Evolutionary conservation across 2,113 vertebrate genomes (phyloP).

Genomic region (Monopterus albus): DNA sequence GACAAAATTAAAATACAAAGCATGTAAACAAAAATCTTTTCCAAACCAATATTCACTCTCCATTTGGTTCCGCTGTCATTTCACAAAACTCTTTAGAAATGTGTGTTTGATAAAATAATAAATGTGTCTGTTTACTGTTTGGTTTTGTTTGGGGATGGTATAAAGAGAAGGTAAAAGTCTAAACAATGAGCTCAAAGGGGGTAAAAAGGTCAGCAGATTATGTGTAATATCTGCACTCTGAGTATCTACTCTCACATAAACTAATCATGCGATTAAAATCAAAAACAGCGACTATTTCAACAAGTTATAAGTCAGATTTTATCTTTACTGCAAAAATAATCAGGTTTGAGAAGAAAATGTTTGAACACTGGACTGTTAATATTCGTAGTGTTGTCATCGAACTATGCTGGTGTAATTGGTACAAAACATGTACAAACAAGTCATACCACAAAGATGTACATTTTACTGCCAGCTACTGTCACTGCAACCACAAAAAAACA

Average conservation of each 20-base stretch:
- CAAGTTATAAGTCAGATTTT: neutral
- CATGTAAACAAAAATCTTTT: neutral
- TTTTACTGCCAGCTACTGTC: neutral
- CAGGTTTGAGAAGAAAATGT: neutral
- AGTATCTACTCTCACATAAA: neutral
- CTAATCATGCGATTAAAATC: neutral
- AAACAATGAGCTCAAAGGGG: too few species aligned
- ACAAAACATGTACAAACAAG: neutral
- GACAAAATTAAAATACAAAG: neutral
- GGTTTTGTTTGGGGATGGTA: too few species aligned
- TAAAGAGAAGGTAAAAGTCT: too few species aligned
- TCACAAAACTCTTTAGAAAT: too few species aligned
- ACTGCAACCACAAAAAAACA: slow-evolving; percentile 14
- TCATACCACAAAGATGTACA: neutral
- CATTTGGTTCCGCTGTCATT: too few species aligned
- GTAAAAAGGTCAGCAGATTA: too few species aligned
- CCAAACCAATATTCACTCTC: too few species aligned
- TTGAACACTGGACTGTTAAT: neutral
- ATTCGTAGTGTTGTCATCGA: neutral
- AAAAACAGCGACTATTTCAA: neutral
- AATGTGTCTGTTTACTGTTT: too few species aligned
- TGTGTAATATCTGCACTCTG: neutral
- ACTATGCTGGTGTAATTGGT: neutral
- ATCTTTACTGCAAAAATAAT: neutral
- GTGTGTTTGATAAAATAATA: too few species aligned